These are phyloP conservation scores for Menura novaehollandiae DNA, from an alignment of 2,113 vertebrate species.

Conservation along the genomic window DNA sequence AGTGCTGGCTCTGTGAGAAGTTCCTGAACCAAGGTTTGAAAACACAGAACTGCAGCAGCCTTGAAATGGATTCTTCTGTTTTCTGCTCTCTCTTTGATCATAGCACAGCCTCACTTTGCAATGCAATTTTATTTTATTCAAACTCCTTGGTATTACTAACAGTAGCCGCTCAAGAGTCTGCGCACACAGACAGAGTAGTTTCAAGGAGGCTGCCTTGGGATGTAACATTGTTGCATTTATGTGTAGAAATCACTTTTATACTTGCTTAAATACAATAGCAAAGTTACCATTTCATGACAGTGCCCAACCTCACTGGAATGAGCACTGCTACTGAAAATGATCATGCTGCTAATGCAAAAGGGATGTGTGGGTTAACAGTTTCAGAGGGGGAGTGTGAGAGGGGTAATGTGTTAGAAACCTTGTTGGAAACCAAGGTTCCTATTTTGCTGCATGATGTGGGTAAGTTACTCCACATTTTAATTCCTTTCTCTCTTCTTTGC, in stretches of 20 bases:
- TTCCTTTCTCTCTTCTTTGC: background rate
- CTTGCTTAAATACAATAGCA: background rate
- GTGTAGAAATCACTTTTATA: background rate
- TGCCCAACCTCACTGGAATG: background rate
- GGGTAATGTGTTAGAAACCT: background rate
- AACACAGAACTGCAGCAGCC: background rate
- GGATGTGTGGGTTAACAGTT: background rate
- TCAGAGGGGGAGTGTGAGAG: background rate
- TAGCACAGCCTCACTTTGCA: background rate
- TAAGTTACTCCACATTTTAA: background rate
- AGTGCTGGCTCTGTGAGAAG: constrained; percentile 23
- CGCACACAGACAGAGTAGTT: background rate
- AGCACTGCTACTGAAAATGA: background rate
- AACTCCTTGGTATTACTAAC: background rate
- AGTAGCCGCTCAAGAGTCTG: background rate
- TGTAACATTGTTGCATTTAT: background rate
- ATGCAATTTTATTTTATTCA: background rate
- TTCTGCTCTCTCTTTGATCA: background rate
- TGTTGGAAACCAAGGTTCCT: background rate
- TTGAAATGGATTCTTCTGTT: background rate
- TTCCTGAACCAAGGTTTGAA: background rate
- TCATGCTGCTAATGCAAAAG: background rate
- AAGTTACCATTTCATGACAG: background rate
- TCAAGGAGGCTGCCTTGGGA: background rate
- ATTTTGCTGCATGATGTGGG: background rate